These are phyloP conservation scores for Arenaria interpres DNA, from an alignment of 2,113 vertebrate species.

Conservation along the genomic window DNA sequence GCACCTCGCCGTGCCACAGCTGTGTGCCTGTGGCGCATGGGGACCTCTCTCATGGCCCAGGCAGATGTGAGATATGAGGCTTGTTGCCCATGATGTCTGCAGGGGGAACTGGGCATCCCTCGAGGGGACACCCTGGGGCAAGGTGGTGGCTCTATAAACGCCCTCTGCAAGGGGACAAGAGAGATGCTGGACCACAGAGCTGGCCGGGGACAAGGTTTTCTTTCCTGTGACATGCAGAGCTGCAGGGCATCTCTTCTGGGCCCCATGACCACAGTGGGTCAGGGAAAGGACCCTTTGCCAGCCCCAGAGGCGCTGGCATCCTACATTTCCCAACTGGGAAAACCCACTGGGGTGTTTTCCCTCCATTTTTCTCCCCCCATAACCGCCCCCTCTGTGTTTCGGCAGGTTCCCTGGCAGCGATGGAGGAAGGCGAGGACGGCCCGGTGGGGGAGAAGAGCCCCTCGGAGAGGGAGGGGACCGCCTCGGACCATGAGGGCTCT, in stretches of 20 bases:
- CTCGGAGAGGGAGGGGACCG: slow-evolving; percentile 76
- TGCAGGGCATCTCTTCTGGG: not conserved
- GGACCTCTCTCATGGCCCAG: fast-evolving
- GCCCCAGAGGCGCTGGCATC: fast-evolving
- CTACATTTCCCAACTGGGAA: not conserved
- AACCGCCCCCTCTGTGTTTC: not conserved
- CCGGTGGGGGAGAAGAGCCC: slow-evolving; percentile 69
- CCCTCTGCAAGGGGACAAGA: not conserved
- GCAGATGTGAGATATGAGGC: fast-evolving
- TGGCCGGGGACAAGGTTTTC: not conserved
- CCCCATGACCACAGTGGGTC: fast-evolving
- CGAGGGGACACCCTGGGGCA: fast-evolving
- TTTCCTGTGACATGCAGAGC: fast-evolving
- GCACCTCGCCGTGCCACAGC: fast-evolving
- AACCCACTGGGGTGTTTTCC: not conserved
- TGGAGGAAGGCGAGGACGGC: slow-evolving; percentile 82
- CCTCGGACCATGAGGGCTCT: slow-evolving; percentile 78
- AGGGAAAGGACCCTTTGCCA: not conserved
- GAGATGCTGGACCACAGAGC: not conserved
- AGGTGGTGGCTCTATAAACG: fast-evolving
- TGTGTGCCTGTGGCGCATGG: fast-evolving
- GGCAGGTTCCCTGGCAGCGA: slow-evolving; percentile 88
- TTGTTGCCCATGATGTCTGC: fast-evolving
- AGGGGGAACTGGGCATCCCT: not conserved
- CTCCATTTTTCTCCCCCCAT: fast-evolving